Evolutionary conservation across 2,888 invertebrate genomes (phyloP), one percentile per base, ranked within the genome.

Genomic region (Rhingia campestris): DNA sequence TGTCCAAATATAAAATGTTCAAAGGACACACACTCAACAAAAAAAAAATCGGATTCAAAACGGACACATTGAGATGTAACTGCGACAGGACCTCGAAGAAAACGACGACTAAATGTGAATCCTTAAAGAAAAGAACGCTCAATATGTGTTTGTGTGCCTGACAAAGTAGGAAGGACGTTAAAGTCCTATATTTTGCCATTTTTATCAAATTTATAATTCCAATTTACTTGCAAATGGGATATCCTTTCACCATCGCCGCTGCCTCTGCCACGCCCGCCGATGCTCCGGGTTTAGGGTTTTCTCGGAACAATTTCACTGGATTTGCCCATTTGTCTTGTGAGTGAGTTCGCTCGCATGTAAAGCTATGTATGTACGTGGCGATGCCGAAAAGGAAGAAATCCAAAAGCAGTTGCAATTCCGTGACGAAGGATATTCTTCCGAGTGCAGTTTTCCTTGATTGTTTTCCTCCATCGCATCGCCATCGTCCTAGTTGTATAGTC

Each of bases 181-280:
- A 79, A 82, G 82, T 79, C 79, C 70, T 86, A 81, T 81, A 86
- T 86, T 86, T 86, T 81, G 79, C 82, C 86, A 82, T 86, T 86
- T 85, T 86, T 86, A 80, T 86, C 75, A 86, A 86, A 86, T 86
- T 86, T 86, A 86, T 86, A 86, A 86, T 86, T 86, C 86, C 86
- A 86, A 86, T 86, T 86, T 86, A 86, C 82, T 86, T 86, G 86
- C 86, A 86, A 86, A 86, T 86, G 82, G 79, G 86, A 86, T 86
- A 80, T 86, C 70, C 85, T 85, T 85, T 81, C 72, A 64, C 33
- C 35, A 14, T 72, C 69, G 32, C 61, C 12, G 7, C 77, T 67
- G 63, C 32, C 30, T 12, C 76, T 59, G 45, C 58, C 7, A 51
- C 53, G n/a, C 22, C 35, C 37, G 30, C 54, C n/a, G 54, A 14